Evolutionary conservation across 2,113 vertebrate genomes (phyloP).

Genomic region (Peromyscus maniculatus): DNA sequence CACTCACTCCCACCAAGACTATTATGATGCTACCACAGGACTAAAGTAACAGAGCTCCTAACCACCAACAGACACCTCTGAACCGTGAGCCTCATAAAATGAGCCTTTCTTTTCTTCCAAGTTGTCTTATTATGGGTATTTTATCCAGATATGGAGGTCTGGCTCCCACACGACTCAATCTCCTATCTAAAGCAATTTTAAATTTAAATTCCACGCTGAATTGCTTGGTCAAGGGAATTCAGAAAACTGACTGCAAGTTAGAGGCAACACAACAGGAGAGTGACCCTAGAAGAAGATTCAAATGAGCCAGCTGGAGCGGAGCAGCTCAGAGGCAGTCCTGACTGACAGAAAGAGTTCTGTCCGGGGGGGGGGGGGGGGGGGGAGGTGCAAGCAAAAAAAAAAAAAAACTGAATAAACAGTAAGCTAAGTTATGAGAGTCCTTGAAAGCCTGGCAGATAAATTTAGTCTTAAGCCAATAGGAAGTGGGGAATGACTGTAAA

Average conservation of each 20-base stretch:
- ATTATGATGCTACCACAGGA: too few species aligned
- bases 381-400: constrained; percentile 47
- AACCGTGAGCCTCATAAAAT: background rate
- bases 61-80: background rate
- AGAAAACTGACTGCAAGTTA: background rate
- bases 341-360: background rate
- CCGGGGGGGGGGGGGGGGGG: background rate
- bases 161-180: background rate
- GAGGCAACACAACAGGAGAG: background rate
- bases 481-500: constrained; percentile 70
- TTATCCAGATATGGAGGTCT: background rate
- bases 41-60: background rate
- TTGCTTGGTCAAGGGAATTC: background rate
- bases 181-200: background rate
- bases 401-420: constrained; percentile 49
- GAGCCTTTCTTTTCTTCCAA: background rate
- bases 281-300: background rate
- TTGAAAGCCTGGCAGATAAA: constrained; percentile 71
- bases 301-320: background rate
- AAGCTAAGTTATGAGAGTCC: constrained; percentile 74
- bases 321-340: background rate
- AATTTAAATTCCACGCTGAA: background rate
- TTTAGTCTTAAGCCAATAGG: constrained; percentile 68
- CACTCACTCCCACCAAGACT: too few species aligned
- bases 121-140: background rate